Evolutionary conservation across 2,888 invertebrate species (phyloP).

Genomic region (Esperia sulphurella): DNA sequence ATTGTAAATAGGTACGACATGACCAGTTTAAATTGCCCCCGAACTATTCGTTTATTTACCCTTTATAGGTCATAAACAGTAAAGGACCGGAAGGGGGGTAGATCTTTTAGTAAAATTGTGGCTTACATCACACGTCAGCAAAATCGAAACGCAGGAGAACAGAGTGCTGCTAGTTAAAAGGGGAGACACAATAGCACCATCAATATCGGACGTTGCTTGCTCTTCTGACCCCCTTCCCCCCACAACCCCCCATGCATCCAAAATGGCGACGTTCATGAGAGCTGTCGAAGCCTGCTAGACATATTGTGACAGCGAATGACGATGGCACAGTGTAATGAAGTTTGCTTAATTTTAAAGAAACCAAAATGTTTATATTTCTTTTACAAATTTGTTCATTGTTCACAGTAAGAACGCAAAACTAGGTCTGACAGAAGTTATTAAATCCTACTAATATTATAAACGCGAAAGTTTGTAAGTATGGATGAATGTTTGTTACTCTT

Average conservation of each 20-base stretch:
- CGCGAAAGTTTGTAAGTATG: too few species aligned
- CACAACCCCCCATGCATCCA: constrained; percentile 23
- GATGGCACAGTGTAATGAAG: constrained; percentile 7
- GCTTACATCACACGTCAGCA: constrained; percentile 62
- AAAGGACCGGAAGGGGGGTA: constrained; percentile 13
- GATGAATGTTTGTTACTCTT: too few species aligned
- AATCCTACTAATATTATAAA: too few species aligned
- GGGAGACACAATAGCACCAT: constrained; percentile 53
- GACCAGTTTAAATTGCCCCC: constrained; percentile 40
- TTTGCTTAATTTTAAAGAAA: too few species aligned
- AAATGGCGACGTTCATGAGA: constrained; percentile 43
- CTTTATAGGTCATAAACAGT: constrained; percentile 4
- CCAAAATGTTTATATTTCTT: too few species aligned
- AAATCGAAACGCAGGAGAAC: constrained; percentile 58
- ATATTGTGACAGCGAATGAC: constrained; percentile 29
- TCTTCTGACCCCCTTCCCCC: constrained; percentile 21
- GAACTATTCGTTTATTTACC: constrained; percentile 16
- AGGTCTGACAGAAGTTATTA: too few species aligned
- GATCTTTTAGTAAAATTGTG: constrained; percentile 37
- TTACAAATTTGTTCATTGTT: too few species aligned
- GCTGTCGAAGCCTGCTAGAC: constrained; percentile 31
- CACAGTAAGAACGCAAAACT: neutral
- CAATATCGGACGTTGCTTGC: constrained; percentile 50
- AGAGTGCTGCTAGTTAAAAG: constrained; percentile 69
- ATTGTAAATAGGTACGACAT: constrained; percentile 26